phyloP scores from a whole-genome alignment of 2,113 vertebrate genomes.

The Campylorhamphus procurvoides region DNA sequence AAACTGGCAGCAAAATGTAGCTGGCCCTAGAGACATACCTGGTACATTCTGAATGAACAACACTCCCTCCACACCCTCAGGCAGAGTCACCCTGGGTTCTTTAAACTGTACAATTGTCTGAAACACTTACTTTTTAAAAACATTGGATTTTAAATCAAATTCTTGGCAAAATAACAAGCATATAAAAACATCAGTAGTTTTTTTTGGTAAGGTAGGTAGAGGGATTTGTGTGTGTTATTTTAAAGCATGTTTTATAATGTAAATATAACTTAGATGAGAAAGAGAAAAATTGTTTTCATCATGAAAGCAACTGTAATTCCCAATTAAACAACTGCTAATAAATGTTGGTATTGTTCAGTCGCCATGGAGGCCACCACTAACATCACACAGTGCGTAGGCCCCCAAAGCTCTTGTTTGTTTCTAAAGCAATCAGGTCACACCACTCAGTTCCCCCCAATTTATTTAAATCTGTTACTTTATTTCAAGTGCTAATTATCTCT shows the following conservation, averaged over 20 bases:
- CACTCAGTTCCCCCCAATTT: conserved; percentile 63
- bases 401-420: conserved; percentile 61
- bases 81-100: neutral
- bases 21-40: neutral
- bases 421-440: conserved; percentile 59
- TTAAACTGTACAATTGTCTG: neutral
- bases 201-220: neutral
- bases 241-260: neutral
- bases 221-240: neutral
- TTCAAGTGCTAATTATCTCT: conserved; percentile 82
- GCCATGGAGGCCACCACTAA: neutral
- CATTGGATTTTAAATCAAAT: neutral
- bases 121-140: neutral
- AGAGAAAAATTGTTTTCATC: conserved; percentile 51
- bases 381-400: neutral
- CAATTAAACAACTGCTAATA: conserved; percentile 35
- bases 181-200: neutral
- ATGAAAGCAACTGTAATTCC: conserved; percentile 32
- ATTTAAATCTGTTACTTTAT: conserved; percentile 79
- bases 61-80: neutral
- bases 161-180: neutral
- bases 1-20: neutral
- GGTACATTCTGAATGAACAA: neutral
- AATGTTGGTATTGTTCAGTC: neutral
- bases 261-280: conserved; percentile 11